Base-by-base conservation (phyloP, 1,140 invertebrate genomes). In the Brachionus manjavacas region DNA sequence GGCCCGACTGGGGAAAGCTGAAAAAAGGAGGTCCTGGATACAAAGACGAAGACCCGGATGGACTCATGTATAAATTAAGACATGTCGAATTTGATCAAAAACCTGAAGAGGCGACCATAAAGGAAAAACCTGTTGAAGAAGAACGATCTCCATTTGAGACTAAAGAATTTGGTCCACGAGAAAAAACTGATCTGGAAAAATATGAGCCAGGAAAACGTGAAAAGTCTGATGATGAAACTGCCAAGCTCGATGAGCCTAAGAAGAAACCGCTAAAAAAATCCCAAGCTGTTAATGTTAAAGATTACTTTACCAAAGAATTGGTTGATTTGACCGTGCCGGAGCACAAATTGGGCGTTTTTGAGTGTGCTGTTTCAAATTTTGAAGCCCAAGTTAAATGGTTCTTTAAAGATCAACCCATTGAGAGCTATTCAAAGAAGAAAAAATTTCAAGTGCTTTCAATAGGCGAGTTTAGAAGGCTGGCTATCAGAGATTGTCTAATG, bases 361-460 rank as follows among this genome's bases (percentile, higher is more conserved):
- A 83, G 28, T 83, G 81, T 39, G 60, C 60, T 70, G 81, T 83
- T 4, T 83, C 81, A 12, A 52, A 83, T 35, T 20, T 23, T 46
- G 64, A 83, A 46, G 81, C 81, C 4, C 60, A 68, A 70, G 81
- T 83, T 8, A 83, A 39, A 46, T 83, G 81, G 81, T 83, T 70
- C 35, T 68, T 70, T 16, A 83, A 83, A 49, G 49, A 55, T 31
- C 20, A 83, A 23, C 64, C 60, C 0, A 35, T 83, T 4, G 79
- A 81, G 4, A 43, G 4, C 3, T 64, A 35, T 25, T 23, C 6
- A 12, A 49, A 16, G 14, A 68, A 46, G 14, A 25, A 60, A 35
- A 68, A 68, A 16, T 68, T 46, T 23, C 81, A 83, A 83, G 35
- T 68, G 16, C 68, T 83, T 35, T 68, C 81, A 0, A 83, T 83